A percentile compares a stretch with the other conserved stretches of the same genome.
phyloP scores from a whole-genome alignment of 2,797 vertebrate genomes.

The Hydrocynus forskahlii region DNA sequence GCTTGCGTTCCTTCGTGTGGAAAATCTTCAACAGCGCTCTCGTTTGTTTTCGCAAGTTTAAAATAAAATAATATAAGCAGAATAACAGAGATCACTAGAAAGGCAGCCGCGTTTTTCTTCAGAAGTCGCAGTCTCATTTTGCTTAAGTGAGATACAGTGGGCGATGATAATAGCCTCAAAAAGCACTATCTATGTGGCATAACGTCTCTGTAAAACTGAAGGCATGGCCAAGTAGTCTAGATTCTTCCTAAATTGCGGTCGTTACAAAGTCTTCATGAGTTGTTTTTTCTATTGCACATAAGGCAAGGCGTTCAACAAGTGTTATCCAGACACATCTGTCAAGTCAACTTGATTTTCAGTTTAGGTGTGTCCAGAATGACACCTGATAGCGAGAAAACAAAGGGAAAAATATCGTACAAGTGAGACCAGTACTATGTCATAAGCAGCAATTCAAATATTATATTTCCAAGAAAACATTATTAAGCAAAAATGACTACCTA shows the following conservation, averaged over 20 bases:
- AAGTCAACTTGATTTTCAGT: neutral
- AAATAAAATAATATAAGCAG: conserved; percentile 65
- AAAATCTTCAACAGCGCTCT: neutral
- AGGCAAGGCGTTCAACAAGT: neutral
- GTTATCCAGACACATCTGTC: conserved; percentile 5
- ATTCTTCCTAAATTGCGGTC: neutral
- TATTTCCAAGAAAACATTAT: neutral
- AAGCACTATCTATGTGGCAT: neutral
- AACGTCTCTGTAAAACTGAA: neutral
- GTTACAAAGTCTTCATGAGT: neutral
- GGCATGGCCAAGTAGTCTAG: neutral
- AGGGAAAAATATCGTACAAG: neutral
- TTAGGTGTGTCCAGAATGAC: neutral
- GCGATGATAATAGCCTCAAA: neutral
- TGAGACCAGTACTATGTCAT: neutral
- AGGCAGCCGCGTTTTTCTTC: conserved; percentile 68
- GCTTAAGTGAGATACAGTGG: neutral
- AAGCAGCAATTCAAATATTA: no score
- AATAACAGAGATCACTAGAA: conserved; percentile 63
- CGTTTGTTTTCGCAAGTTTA: conserved; percentile 55
- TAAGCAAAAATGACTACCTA: conserved; percentile 50
- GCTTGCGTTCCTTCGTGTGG: neutral
- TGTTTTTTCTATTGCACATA: neutral
- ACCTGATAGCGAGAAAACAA: conserved; percentile 1
- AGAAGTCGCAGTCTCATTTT: conserved; percentile 78